Conservation (phyloP, 2,888 invertebrate species). For the Nymphalis urticae region DNA sequence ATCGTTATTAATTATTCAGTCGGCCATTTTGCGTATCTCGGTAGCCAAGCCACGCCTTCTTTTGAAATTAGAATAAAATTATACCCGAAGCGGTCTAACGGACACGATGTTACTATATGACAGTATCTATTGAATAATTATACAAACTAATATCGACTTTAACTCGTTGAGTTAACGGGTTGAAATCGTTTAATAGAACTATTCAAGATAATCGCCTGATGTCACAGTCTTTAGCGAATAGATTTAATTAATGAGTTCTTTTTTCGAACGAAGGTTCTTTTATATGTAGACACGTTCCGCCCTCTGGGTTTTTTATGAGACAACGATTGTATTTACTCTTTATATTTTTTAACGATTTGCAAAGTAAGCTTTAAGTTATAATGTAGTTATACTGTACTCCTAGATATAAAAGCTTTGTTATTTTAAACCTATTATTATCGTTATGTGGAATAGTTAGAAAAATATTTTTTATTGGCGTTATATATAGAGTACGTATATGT, state of each 20-base stretch:
- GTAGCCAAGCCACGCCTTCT: slow-evolving; percentile 63
- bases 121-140: slow-evolving; percentile 25
- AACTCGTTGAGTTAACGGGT: slow-evolving; percentile 12
- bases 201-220: slow-evolving; percentile 25
- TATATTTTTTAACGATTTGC: slow-evolving; percentile 20
- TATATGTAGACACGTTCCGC: slow-evolving; percentile 19
- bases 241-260: slow-evolving; percentile 35
- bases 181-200: slow-evolving; percentile 22
- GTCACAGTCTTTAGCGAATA: slow-evolving; percentile 34
- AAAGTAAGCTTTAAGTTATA: slow-evolving; percentile 6
- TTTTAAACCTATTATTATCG: neutral
- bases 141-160: slow-evolving; percentile 26
- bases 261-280: slow-evolving; percentile 26
- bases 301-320: slow-evolving; percentile 22
- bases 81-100: slow-evolving; percentile 38
- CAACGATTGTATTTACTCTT: slow-evolving; percentile 22
- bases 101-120: slow-evolving; percentile 26
- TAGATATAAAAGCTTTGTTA: neutral
- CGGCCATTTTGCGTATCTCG: slow-evolving; percentile 63
- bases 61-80: slow-evolving; percentile 47
- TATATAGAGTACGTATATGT: too few species aligned
- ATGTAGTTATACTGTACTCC: neutral
- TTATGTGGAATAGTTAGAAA: too few species aligned
- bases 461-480: too few species aligned
- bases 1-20: slow-evolving; percentile 61